phyloP scores from a whole-genome alignment of 2,888 invertebrate genomes.

The Aproaerema taeniolella region DNA sequence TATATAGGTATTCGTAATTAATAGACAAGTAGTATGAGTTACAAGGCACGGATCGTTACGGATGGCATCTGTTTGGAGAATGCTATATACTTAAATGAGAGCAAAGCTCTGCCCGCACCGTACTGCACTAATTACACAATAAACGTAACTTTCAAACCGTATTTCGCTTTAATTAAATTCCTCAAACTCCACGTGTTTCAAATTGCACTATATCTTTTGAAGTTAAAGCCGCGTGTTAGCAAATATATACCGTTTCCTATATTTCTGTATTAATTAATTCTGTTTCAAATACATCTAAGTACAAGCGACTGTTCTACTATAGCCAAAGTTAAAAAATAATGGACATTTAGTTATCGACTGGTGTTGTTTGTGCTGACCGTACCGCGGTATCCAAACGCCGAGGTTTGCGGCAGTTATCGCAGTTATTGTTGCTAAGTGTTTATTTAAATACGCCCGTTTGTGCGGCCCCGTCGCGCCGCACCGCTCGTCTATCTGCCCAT shows the following conservation, averaged over 20 bases:
- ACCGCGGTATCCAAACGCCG: constrained; percentile 25
- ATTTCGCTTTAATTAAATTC: too few relatives aligned
- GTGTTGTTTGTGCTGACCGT: too few relatives aligned
- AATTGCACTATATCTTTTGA: too few relatives aligned
- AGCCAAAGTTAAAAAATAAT: too few relatives aligned
- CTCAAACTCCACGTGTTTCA: too few relatives aligned
- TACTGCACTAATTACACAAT: constrained; percentile 5
- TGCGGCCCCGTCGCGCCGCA: constrained; percentile 22
- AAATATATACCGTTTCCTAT: too few relatives aligned
- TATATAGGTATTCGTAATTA: constrained; percentile 47
- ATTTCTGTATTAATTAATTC: too few relatives aligned
- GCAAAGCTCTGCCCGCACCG: constrained; percentile 6
- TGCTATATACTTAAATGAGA: constrained; percentile 9
- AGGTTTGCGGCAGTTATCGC: constrained; percentile 50
- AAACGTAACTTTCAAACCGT: constrained; percentile 7
- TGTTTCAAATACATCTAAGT: too few relatives aligned
- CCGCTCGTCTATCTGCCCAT: constrained; percentile 35
- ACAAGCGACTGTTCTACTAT: too few relatives aligned
- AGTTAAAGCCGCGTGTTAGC: too few relatives aligned
- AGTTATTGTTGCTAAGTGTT: constrained; percentile 64
- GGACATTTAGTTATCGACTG: too few relatives aligned
- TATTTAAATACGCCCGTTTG: constrained; percentile 46
- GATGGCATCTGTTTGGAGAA: constrained; percentile 4
- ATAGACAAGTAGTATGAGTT: constrained; percentile 26
- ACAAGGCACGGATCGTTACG: constrained; percentile 12